phyloP scores from a whole-genome alignment of 2,888 invertebrate genomes.

The Mesochorus sp. region DNA sequence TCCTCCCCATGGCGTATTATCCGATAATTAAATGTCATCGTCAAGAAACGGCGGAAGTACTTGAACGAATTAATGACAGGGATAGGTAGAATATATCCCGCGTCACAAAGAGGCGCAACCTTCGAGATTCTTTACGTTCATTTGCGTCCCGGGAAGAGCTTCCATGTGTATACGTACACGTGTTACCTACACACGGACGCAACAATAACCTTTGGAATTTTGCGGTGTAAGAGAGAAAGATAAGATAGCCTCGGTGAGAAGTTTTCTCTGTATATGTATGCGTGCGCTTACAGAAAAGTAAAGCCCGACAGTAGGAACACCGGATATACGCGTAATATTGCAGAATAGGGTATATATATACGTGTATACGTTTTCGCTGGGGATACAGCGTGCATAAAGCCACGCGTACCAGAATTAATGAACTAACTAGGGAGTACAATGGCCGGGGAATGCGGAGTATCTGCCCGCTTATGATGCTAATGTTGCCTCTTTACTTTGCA shows the following conservation, averaged over 20 bases:
- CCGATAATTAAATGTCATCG: slow-evolving; percentile 24
- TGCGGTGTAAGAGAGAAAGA: slow-evolving; percentile 38
- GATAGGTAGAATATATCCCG: neutral
- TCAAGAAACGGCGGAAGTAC: slow-evolving; percentile 34
- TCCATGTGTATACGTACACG: neutral
- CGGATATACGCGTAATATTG: slow-evolving; percentile 67
- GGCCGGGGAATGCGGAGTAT: slow-evolving; percentile 76
- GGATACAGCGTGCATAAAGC: slow-evolving; percentile 56
- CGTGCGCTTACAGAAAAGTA: slow-evolving; percentile 16
- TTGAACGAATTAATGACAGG: slow-evolving; percentile 27
- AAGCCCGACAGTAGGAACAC: slow-evolving; percentile 9
- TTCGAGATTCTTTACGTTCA: slow-evolving; percentile 7
- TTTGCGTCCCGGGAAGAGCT: neutral
- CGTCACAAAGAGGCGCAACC: slow-evolving; percentile 3
- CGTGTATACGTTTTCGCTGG: neutral
- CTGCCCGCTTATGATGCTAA: slow-evolving; percentile 80
- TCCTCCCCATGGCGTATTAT: neutral
- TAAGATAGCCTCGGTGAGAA: slow-evolving; percentile 39
- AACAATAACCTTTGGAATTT: slow-evolving; percentile 44
- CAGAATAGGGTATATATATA: slow-evolving; percentile 34
- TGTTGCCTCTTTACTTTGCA: slow-evolving; percentile 79
- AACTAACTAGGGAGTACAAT: slow-evolving; percentile 78
- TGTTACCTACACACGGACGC: neutral
- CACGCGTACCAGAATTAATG: slow-evolving; percentile 75
- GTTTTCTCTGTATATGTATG: neutral